Base-by-base conservation (phyloP, 92 coral and sea anemone species). In the Porites divaricata region DNA sequence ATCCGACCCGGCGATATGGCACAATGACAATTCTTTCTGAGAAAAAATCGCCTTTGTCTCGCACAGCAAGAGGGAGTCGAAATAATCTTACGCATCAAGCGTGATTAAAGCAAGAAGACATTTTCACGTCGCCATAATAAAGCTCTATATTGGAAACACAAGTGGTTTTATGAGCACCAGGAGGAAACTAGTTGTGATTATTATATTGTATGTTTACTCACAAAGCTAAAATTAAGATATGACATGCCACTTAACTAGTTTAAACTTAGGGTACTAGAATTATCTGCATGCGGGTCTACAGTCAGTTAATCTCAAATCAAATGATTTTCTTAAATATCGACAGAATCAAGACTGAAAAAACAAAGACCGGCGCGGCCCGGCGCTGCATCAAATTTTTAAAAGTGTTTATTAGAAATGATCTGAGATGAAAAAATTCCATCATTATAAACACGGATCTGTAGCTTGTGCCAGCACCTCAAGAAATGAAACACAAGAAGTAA, bases 51-150 rank as follows among this genome's bases (percentile, higher is more conserved):
- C 9, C 24, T 22, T 24, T 66, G 70, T 22, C 70, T 20, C 28
- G 45, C 70, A 25, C 70, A 22, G 70, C 74, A 48, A 35, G 74
- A 28, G 9, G 45, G 14, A 15, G 59, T 35, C 45, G 45, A 35
- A 35, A 35, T 15, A 67, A 22, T 67, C 17, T 24, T 66, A 23
- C 1, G 45, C 41, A 23, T 24, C 45, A 66, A 24, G 13, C 70
- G 41, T 66, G 70, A 66, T 66, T 61, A 22, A 16, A 66, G 70
- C 70, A 66, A 66, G 48, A 66, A 66, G 4, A 66, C 24, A 20
- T 66, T 22, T 24, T 24, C 70, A 66, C 16, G 70, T 66, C 70
- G 28, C 41, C 17, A 16, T 16, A 61, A 45, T 9, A 11, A 67
- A 24, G 72, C 19, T 1, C 72, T 24, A 67, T 67, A 35, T 69